Conservation (phyloP, 2,797 vertebrate species). For the Cyclura pinguis region DNA sequence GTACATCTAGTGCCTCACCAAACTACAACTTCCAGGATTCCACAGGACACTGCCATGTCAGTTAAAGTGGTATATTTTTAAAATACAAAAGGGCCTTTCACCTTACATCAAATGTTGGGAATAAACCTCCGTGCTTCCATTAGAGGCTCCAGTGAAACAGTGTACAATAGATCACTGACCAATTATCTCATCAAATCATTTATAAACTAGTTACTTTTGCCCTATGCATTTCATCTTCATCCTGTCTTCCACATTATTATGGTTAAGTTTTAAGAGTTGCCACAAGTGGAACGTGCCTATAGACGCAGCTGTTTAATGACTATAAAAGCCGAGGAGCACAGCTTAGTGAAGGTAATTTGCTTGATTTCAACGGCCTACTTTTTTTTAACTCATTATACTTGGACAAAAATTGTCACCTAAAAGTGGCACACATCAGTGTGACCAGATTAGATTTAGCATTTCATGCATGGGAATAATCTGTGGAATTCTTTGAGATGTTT, state of each 20-base stretch:
- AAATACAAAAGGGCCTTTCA: too few species aligned
- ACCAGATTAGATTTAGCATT: too few species aligned
- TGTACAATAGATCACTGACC: background rate
- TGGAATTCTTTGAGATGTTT: background rate
- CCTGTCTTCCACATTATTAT: background rate
- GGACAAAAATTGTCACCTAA: background rate
- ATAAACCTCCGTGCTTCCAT: background rate
- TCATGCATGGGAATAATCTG: background rate
- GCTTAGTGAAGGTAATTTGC: background rate
- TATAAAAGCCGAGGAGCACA: background rate
- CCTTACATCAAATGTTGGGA: too few species aligned
- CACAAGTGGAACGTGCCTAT: background rate
- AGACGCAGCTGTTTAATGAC: background rate
- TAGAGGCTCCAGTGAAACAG: background rate
- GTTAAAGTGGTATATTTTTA: too few species aligned
- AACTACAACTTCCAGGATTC: background rate
- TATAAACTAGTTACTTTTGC: background rate
- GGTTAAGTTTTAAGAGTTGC: background rate
- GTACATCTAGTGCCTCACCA: too few species aligned
- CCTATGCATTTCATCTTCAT: background rate
- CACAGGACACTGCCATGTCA: too few species aligned
- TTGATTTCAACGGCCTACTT: background rate
- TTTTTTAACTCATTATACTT: background rate
- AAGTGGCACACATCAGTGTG: background rate
- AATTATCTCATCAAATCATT: background rate